phyloP scores from a whole-genome alignment of 1,140 invertebrate species.

The Leptonema lineaticorne region DNA sequence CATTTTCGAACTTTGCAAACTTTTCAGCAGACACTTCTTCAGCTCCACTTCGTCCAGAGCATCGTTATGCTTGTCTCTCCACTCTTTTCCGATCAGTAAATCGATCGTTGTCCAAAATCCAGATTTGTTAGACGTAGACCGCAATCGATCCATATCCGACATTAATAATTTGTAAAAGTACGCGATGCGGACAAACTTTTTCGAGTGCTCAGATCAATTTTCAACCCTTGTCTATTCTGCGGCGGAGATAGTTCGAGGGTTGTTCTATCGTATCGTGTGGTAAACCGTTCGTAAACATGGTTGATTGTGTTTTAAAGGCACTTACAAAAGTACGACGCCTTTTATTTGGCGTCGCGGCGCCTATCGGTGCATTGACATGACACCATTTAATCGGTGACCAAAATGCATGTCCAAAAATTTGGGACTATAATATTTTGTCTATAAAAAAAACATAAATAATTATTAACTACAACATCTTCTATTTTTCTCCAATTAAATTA shows the following conservation, averaged over 20 bases:
- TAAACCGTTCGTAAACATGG: conserved; percentile 24
- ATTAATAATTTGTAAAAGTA: neutral
- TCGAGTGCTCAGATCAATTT: neutral
- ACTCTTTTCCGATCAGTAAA: conserved; percentile 48
- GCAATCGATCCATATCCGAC: conserved; percentile 47
- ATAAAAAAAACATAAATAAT: too few relatives aligned
- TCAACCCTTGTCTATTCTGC: neutral
- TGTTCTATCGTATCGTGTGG: neutral
- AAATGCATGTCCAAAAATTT: neutral
- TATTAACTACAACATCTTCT: too few relatives aligned
- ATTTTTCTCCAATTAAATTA: too few relatives aligned
- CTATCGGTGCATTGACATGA: conserved; percentile 41
- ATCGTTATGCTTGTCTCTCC: conserved; percentile 28
- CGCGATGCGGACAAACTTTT: neutral
- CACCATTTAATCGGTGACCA: conserved; percentile 25
- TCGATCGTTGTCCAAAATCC: conserved; percentile 57
- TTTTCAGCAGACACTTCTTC: neutral
- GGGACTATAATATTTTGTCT: neutral
- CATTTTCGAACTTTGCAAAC: neutral
- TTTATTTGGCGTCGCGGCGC: conserved; percentile 40
- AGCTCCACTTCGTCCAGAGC: neutral
- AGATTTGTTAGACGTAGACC: conserved; percentile 47
- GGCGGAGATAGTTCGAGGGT: neutral
- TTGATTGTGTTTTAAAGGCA: conserved; percentile 16
- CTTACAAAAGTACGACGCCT: conserved; percentile 32